Conservation (phyloP, 35 echinoderm and acorn worm species). For the Anneissia japonica region DNA sequence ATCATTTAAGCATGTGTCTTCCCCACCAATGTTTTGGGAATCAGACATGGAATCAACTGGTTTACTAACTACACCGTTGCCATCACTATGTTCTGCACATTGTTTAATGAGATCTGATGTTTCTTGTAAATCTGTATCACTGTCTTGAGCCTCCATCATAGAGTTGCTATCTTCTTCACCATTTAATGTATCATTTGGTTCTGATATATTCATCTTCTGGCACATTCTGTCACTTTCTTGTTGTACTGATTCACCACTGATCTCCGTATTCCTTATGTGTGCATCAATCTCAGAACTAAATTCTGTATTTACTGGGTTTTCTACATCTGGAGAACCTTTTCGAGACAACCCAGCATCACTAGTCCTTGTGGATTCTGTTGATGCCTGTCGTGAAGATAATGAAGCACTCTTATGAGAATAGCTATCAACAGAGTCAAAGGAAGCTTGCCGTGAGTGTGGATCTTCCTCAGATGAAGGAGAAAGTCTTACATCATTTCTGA, state of each 20-base stretch:
- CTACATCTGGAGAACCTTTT: not conserved
- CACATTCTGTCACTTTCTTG: not conserved
- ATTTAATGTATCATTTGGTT: not conserved
- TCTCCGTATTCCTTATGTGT: not conserved
- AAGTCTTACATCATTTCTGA: not conserved
- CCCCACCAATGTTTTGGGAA: no score
- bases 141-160: not conserved
- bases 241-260: not conserved
- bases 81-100: not conserved
- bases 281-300: not conserved
- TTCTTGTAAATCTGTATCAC: not conserved
- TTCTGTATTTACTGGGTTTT: not conserved
- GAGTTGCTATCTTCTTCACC: not conserved
- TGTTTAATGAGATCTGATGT: not conserved
- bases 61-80: not conserved
- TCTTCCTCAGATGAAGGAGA: not conserved
- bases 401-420: slow-evolving; percentile 86
- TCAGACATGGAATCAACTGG: not conserved
- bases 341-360: not conserved
- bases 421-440: slow-evolving; percentile 73
- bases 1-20: not conserved
- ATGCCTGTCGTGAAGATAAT: slow-evolving; percentile 39
- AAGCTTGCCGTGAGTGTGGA: slow-evolving; percentile 57
- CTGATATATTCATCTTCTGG: not conserved
- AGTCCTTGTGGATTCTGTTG: not conserved